Conservation (phyloP, 2,888 invertebrate species). For the Stictocephala bisonia region DNA sequence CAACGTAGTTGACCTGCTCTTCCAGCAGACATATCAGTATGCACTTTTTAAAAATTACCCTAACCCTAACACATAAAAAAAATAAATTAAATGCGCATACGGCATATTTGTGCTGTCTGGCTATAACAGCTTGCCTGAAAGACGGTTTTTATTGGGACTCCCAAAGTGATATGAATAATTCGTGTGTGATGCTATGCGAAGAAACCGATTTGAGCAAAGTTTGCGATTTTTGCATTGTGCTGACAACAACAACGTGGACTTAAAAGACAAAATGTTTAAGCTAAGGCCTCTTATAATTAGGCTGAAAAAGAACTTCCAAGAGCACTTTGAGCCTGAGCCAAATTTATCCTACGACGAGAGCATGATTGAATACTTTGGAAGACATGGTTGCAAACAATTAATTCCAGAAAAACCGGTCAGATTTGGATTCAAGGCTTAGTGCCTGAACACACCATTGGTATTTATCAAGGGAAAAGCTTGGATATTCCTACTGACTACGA, state of each 20-base stretch:
- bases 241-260: conserved; percentile 55
- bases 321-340: conserved; percentile 52
- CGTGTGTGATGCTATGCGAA: conserved; percentile 51
- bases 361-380: conserved; percentile 57
- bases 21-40: conserved; percentile 40
- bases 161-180: conserved; percentile 48
- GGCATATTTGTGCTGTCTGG: conserved; percentile 54
- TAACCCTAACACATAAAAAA: conserved; percentile 36
- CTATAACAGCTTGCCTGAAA: conserved; percentile 51
- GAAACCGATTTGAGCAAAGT: conserved; percentile 56
- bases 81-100: conserved; percentile 49
- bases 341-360: conserved; percentile 54
- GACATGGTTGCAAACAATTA: conserved; percentile 50
- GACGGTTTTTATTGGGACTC: conserved; percentile 52
- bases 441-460: conserved; percentile 48
- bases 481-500: conserved; percentile 50
- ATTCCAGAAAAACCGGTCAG: conserved; percentile 58
- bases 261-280: conserved; percentile 58
- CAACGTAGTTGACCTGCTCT: conserved; percentile 27
- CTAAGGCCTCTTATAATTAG: conserved; percentile 54
- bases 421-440: conserved; percentile 58
- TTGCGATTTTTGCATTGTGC: conserved; percentile 56
- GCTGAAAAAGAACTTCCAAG: conserved; percentile 55
- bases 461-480: conserved; percentile 49
- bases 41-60: conserved; percentile 37